Percentiles rank a stretch among this genome's conserved stretches.
These are phyloP conservation scores for Pterostichus niger DNA, from an alignment of 2,888 invertebrate genomes.

Conservation along the genomic window DNA sequence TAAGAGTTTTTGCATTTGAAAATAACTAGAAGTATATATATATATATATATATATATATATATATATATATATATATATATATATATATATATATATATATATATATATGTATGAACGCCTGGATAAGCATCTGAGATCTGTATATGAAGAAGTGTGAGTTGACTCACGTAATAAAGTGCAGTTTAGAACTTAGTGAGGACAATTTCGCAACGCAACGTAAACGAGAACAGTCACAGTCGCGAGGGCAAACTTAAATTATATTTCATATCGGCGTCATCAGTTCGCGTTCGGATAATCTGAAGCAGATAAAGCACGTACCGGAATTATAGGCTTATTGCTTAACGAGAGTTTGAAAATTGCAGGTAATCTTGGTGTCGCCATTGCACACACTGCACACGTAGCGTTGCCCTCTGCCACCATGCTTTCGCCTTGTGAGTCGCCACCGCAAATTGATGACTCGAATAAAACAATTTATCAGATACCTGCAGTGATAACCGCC, in stretches of 20 bases:
- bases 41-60: too few relatives aligned
- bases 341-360: conserved; percentile 67
- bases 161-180: conserved; percentile 49
- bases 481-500: conserved; percentile 59
- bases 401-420: not conserved
- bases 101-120: too few relatives aligned
- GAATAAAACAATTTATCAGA: conserved; percentile 64
- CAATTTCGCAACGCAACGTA: conserved; percentile 21
- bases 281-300: conserved; percentile 58
- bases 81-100: too few relatives aligned
- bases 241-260: conserved; percentile 62
- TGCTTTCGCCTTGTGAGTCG: not conserved
- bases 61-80: too few relatives aligned
- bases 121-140: not conserved
- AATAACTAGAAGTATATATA: too few relatives aligned
- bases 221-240: conserved; percentile 36
- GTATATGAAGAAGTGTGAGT: conserved; percentile 19
- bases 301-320: conserved; percentile 63
- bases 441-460: conserved; percentile 58
- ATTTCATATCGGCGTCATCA: conserved; percentile 61
- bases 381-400: conserved; percentile 5
- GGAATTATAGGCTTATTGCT: conserved; percentile 65
- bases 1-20: too few relatives aligned
- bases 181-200: conserved; percentile 25
- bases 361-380: conserved; percentile 59